A percentile compares a stretch with the other conserved stretches of the same genome.
These are phyloP conservation scores for Sceliomorpha sp. DNA, from an alignment of 2,888 invertebrate genomes.

Conservation along the genomic window DNA sequence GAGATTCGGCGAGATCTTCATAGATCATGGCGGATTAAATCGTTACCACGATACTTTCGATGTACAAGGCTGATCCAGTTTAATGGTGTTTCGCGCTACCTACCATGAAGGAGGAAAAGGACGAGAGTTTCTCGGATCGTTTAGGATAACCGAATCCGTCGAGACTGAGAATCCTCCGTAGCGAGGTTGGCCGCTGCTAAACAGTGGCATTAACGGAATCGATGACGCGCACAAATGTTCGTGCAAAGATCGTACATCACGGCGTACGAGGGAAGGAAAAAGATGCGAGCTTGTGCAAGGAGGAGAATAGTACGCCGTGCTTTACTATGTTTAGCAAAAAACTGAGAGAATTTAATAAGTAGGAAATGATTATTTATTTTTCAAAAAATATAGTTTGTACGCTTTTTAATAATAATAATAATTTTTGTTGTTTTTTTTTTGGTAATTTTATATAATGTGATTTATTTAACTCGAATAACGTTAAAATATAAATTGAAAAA, in stretches of 20 bases:
- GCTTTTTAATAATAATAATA: too few relatives aligned
- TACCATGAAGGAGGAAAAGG: conserved; percentile 1
- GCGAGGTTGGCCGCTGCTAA: conserved; percentile 6
- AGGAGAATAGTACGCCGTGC: too few relatives aligned
- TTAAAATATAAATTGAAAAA: too few relatives aligned
- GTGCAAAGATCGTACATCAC: neutral
- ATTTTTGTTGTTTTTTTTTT: too few relatives aligned
- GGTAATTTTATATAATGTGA: too few relatives aligned
- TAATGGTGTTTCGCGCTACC: conserved; percentile 25
- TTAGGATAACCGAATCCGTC: conserved; percentile 17
- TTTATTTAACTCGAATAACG: too few relatives aligned
- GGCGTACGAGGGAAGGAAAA: too few relatives aligned
- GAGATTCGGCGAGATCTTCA: conserved; percentile 33
- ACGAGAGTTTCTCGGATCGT: conserved; percentile 23
- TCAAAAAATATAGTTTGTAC: too few relatives aligned
- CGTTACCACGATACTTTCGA: conserved; percentile 32
- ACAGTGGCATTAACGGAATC: conserved; percentile 5
- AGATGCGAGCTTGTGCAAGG: too few relatives aligned
- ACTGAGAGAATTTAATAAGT: too few relatives aligned
- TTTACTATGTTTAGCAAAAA: too few relatives aligned
- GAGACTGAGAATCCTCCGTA: conserved; percentile 19
- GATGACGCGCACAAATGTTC: conserved; percentile 36
- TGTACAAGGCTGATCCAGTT: conserved; percentile 38
- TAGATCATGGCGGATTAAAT: conserved; percentile 48
- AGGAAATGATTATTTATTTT: too few relatives aligned